These are phyloP conservation scores for Drosophila seguyi DNA, from an alignment of 1,140 invertebrate genomes.

Conservation along the genomic window DNA sequence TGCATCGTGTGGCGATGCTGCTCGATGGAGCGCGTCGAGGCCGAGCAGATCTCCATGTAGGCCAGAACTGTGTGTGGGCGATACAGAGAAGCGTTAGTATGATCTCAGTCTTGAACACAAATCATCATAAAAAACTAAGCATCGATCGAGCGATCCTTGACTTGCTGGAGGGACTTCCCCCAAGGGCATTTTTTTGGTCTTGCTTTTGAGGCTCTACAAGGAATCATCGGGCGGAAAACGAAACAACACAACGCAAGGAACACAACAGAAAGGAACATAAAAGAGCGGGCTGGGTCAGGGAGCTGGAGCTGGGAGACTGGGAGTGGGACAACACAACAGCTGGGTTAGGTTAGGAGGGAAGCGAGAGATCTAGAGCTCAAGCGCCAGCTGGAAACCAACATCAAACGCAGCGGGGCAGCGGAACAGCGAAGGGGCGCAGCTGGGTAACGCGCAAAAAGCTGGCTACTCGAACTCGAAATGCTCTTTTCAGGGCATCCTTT, in stretches of 20 bases:
- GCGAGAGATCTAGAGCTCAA: constrained; percentile 4
- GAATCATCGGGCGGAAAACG: constrained; percentile 4
- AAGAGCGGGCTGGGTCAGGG: neutral
- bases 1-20: constrained; percentile 90
- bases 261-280: constrained; percentile 2
- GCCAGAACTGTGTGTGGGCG: constrained; percentile 92
- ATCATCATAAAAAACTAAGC: constrained; percentile 12
- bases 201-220: constrained; percentile 5
- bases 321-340: neutral
- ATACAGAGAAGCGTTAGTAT: neutral
- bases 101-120: neutral
- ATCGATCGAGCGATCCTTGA: constrained; percentile 35
- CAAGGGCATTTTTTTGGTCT: neutral
- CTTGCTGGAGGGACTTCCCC: neutral
- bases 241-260: neutral
- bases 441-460: neutral
- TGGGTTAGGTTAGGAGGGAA: neutral
- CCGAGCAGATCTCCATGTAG: constrained; percentile 97
- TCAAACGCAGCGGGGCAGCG: constrained; percentile 4
- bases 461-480: constrained; percentile 7
- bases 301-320: neutral
- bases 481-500: neutral
- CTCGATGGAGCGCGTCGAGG: constrained; percentile 87
- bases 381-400: constrained; percentile 17
- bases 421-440: neutral